These are phyloP conservation scores for Arctopsyche grandis DNA, from an alignment of 1,140 invertebrate species.

Conservation along the genomic window DNA sequence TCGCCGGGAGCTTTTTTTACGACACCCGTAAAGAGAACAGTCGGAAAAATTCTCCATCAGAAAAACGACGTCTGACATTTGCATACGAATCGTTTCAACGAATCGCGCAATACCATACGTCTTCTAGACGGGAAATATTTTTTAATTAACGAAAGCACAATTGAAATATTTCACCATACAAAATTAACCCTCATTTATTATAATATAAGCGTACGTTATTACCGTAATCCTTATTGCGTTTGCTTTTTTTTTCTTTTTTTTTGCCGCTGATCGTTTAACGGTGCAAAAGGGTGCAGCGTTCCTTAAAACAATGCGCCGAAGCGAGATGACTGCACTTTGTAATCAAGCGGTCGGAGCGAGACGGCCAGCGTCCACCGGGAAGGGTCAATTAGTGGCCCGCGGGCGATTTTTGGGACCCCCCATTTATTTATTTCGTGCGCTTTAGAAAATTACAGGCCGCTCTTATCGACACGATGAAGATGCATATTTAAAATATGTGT, in stretches of 20 bases:
- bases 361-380: neutral
- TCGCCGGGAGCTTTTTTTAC: neutral
- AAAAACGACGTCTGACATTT: neutral
- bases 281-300: constrained; percentile 12
- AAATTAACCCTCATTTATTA: too few relatives aligned
- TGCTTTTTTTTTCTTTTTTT: neutral
- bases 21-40: neutral
- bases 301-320: constrained; percentile 12
- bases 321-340: neutral
- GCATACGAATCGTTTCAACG: neutral
- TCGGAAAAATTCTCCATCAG: neutral
- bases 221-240: too few relatives aligned
- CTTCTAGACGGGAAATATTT: too few relatives aligned
- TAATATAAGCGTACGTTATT: too few relatives aligned
- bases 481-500: too few relatives aligned
- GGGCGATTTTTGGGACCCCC: neutral
- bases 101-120: too few relatives aligned
- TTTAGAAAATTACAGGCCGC: too few relatives aligned
- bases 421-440: neutral
- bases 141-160: too few relatives aligned
- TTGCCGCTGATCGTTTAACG: constrained; percentile 1
- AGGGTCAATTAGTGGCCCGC: neutral
- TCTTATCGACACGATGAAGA: too few relatives aligned
- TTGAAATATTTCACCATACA: too few relatives aligned
- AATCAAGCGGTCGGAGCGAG: neutral